Base-by-base conservation (phyloP, 2,113 vertebrate genomes). In the Galeopterus variegatus region DNA sequence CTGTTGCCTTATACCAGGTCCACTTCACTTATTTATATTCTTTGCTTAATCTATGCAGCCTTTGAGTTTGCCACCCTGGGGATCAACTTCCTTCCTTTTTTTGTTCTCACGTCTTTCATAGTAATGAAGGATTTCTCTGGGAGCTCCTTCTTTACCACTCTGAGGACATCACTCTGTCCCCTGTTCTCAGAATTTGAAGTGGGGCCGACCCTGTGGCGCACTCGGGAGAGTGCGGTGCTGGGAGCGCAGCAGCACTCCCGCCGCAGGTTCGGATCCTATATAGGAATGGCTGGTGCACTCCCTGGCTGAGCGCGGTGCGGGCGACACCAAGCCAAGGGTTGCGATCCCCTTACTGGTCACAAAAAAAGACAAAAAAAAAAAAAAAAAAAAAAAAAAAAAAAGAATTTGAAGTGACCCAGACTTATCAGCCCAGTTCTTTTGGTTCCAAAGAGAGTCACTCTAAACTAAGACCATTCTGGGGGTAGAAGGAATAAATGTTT, bases 181-280 rank as follows among this genome's bases (percentile, higher is more conserved):
- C 96, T 87, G 24, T 77, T 91, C 67, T 95, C 52, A 77, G 72
- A 77, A 95, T 80, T 73, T 75, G 7, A 12, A 90, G 65, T 72
- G 41, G n/a, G n/a, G n/a, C n/a, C n/a, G n/a, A n/a, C n/a, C n/a
- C n/a, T n/a, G n/a, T n/a, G n/a, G n/a, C n/a, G n/a, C n/a, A n/a
- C n/a, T n/a, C n/a, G n/a, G n/a, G n/a, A n/a, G n/a, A n/a, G n/a
- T n/a, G n/a, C n/a, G n/a, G n/a, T n/a, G n/a, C n/a, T n/a, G n/a
- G n/a, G n/a, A n/a, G n/a, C n/a, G n/a, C n/a, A n/a, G n/a, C n/a
- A n/a, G n/a, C n/a, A n/a, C n/a, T n/a, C n/a, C n/a, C n/a, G n/a
- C n/a, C n/a, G n/a, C n/a, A n/a, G n/a, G n/a, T n/a, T n/a, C n/a
- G n/a, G n/a, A n/a, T n/a, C n/a, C n/a, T n/a, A n/a, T n/a, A n/a